Conservation (phyloP, 2,113 vertebrate genomes). For the Pogona vitticeps region DNA sequence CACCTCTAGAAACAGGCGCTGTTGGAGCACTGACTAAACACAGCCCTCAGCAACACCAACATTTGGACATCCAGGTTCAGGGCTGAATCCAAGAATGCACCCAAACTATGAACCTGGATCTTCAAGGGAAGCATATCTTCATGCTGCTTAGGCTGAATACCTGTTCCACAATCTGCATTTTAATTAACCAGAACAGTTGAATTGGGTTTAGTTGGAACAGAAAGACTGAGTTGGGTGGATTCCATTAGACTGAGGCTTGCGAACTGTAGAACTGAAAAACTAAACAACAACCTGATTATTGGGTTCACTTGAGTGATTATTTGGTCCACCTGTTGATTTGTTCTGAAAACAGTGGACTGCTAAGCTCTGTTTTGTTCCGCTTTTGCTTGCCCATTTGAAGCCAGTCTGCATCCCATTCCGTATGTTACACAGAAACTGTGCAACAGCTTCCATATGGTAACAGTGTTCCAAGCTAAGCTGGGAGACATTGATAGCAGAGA, state of each 20-base stretch:
- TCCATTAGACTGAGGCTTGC: neutral
- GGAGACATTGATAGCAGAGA: slow-evolving; percentile 3
- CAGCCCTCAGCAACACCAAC: no score
- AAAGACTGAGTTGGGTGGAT: neutral
- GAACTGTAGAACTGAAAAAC: neutral
- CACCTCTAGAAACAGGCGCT: no score
- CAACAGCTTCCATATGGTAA: slow-evolving; percentile 26
- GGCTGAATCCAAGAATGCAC: no score
- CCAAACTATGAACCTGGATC: no score
- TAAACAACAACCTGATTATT: neutral
- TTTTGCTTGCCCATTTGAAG: neutral
- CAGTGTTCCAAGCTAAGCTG: slow-evolving; percentile 1
- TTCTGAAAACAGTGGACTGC: neutral
- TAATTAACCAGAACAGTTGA: neutral
- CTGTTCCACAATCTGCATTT: no score
- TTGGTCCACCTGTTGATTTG: neutral
- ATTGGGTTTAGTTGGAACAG: neutral
- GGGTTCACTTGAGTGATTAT: neutral
- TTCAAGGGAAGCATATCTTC: no score
- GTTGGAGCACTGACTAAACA: no score
- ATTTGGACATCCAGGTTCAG: no score
- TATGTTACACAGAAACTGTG: slow-evolving; percentile 29
- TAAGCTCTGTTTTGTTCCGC: neutral
- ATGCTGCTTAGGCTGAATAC: no score
- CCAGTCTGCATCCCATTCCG: neutral